These are phyloP conservation scores for Drosophila mayaguana DNA, from an alignment of 2,888 invertebrate genomes.

Conservation along the genomic window DNA sequence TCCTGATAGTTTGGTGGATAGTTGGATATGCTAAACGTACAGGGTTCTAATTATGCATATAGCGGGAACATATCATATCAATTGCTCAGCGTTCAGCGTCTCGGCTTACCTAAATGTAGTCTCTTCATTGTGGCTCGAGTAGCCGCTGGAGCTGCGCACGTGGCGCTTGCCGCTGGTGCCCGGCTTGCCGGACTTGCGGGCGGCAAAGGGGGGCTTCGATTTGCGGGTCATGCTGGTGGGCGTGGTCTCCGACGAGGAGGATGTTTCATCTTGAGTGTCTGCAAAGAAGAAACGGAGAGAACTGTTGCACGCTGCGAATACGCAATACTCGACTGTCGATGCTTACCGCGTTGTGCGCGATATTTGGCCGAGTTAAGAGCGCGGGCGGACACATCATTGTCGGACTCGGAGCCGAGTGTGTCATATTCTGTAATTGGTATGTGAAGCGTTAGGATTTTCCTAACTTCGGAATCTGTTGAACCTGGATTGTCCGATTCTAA, in stretches of 20 bases:
- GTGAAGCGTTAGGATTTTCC: conserved; percentile 96
- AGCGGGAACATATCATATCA: conserved; percentile 45
- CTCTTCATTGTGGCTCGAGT: conserved; percentile 93
- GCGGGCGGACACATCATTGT: conserved; percentile 91
- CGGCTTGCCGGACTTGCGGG: conserved; percentile 88
- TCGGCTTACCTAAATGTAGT: conserved; percentile 90
- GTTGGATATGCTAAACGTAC: conserved; percentile 89
- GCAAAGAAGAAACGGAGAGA: background rate
- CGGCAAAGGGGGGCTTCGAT: conserved; percentile 90
- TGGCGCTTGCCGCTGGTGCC: conserved; percentile 88
- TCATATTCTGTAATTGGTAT: conserved; percentile 97
- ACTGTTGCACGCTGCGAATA: conserved; percentile 3
- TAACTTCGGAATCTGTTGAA: conserved; percentile 97
- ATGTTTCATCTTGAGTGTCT: conserved; percentile 91
- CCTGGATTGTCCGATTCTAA: conserved; percentile 97
- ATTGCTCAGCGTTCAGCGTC: conserved; percentile 13
- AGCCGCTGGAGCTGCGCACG: conserved; percentile 92
- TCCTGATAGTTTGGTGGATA: conserved; percentile 92
- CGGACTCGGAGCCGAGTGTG: conserved; percentile 91
- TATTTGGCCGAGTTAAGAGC: conserved; percentile 86
- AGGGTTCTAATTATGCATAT: conserved; percentile 76
- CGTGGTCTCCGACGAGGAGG: conserved; percentile 92
- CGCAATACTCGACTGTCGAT: background rate
- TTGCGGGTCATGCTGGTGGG: conserved; percentile 89
- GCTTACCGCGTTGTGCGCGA: conserved; percentile 84